A percentile compares a stretch with the other conserved stretches of the same genome.
These are phyloP conservation scores for Prietella phreatophila DNA, from an alignment of 2,113 vertebrate genomes.

Conservation along the genomic window DNA sequence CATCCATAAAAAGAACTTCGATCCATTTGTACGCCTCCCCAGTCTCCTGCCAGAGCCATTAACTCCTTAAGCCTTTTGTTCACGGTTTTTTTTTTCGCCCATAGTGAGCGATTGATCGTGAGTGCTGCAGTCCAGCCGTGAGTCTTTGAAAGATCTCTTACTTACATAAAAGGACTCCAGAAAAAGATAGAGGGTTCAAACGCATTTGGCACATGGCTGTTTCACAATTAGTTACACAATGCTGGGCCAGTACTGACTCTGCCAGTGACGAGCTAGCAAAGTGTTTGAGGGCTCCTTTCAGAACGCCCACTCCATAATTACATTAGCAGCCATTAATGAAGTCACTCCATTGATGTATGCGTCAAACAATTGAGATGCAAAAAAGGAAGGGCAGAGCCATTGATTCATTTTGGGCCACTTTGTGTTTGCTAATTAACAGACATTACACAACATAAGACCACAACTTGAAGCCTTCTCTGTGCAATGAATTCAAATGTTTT, in stretches of 20 bases:
- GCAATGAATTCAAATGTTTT: constrained; percentile 61
- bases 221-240: constrained; percentile 29
- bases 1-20: constrained; percentile 30
- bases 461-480: constrained; percentile 47
- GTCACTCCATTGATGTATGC: constrained; percentile 47
- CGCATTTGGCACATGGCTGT: not conserved
- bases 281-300: constrained; percentile 27
- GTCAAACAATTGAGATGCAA: constrained; percentile 45
- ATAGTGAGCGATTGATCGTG: constrained; percentile 20
- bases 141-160: constrained; percentile 30
- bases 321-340: constrained; percentile 57
- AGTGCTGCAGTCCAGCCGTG: constrained; percentile 37
- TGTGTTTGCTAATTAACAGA: constrained; percentile 54
- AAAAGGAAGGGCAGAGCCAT: constrained; percentile 48
- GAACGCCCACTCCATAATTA: constrained; percentile 50
- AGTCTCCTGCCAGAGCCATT: constrained; percentile 31
- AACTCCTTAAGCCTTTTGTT: constrained; percentile 29
- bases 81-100: constrained; percentile 3
- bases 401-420: constrained; percentile 56
- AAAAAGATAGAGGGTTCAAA: constrained; percentile 17
- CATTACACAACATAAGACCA: constrained; percentile 54
- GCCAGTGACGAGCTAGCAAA: constrained; percentile 17
- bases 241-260: constrained; percentile 35
- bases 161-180: constrained; percentile 29
- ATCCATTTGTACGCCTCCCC: constrained; percentile 28